phyloP scores from a whole-genome alignment of 2,888 invertebrate species.

The Eupithecia inturbata region DNA sequence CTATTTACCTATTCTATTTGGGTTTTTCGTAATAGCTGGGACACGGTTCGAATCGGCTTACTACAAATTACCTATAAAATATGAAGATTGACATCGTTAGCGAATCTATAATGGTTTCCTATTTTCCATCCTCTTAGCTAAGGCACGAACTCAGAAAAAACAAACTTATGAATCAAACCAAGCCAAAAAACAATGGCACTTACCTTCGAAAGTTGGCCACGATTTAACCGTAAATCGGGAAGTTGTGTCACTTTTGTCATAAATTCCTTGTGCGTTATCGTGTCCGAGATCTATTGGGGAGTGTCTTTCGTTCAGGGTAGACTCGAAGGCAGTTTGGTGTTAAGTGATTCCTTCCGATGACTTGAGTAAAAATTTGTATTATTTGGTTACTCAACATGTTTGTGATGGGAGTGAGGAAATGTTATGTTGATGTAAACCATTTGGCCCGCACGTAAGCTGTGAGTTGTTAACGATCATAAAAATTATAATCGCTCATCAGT shows the following conservation, averaged over 20 bases:
- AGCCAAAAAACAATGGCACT: conserved; percentile 33
- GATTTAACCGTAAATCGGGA: conserved; percentile 33
- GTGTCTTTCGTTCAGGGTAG: conserved; percentile 30
- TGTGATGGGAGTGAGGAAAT: conserved; percentile 6
- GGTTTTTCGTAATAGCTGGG: background rate
- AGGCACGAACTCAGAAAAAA: background rate
- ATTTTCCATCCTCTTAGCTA: background rate
- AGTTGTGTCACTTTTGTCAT: conserved; percentile 42
- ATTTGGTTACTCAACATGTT: conserved; percentile 17
- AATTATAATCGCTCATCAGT: background rate
- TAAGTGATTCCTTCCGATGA: conserved; percentile 31
- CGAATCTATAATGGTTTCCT: background rate
- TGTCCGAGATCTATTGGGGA: conserved; percentile 36
- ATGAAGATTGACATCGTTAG: background rate
- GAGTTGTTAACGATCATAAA: conserved; percentile 5
- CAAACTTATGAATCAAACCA: conserved; percentile 27
- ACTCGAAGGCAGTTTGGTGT: conserved; percentile 21
- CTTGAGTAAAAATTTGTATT: conserved; percentile 16
- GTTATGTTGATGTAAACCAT: background rate
- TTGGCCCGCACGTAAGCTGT: background rate
- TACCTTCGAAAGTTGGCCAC: conserved; percentile 35
- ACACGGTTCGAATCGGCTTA: background rate
- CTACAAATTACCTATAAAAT: background rate
- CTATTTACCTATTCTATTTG: background rate
- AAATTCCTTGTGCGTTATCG: conserved; percentile 44